Evolutionary conservation across 1,140 invertebrate genomes (phyloP).

Genomic region (Zaprionus lachaisei): DNA sequence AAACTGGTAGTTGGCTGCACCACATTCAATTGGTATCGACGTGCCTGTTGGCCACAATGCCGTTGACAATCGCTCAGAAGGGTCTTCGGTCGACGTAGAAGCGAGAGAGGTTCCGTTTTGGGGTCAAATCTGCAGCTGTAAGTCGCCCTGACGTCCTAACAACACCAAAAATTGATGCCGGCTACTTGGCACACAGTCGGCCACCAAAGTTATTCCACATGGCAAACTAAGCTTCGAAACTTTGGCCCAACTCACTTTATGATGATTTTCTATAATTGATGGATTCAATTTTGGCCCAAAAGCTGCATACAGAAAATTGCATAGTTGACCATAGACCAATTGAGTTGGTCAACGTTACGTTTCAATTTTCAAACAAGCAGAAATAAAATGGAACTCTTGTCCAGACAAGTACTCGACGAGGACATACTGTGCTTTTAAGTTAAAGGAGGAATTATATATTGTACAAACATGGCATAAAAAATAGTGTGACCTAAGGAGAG

Average conservation of each 20-base stretch:
- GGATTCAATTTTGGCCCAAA: conserved; percentile 53
- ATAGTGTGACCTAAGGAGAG: background rate
- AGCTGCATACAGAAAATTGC: conserved; percentile 24
- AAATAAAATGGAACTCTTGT: background rate
- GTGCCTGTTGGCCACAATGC: conserved; percentile 78
- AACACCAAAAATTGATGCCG: conserved; percentile 78
- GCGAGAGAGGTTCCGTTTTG: background rate
- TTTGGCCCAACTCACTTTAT: conserved; percentile 33
- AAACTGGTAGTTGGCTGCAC: conserved; percentile 66
- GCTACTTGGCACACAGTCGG: conserved; percentile 64
- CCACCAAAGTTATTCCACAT: conserved; percentile 42
- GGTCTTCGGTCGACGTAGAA: background rate
- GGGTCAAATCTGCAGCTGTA: conserved; percentile 19
- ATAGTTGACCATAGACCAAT: conserved; percentile 34
- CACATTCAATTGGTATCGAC: conserved; percentile 80
- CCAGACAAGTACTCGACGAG: background rate
- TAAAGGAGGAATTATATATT: background rate
- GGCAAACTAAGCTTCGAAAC: conserved; percentile 23
- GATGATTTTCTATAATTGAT: conserved; percentile 72
- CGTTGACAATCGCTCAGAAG: conserved; percentile 48
- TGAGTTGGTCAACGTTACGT: conserved; percentile 17
- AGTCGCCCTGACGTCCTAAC: conserved; percentile 51
- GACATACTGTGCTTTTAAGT: background rate
- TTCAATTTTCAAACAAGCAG: background rate
- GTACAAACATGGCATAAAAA: background rate